phyloP scores from a whole-genome alignment of 2,797 vertebrate species.

The Spea hammondii region DNA sequence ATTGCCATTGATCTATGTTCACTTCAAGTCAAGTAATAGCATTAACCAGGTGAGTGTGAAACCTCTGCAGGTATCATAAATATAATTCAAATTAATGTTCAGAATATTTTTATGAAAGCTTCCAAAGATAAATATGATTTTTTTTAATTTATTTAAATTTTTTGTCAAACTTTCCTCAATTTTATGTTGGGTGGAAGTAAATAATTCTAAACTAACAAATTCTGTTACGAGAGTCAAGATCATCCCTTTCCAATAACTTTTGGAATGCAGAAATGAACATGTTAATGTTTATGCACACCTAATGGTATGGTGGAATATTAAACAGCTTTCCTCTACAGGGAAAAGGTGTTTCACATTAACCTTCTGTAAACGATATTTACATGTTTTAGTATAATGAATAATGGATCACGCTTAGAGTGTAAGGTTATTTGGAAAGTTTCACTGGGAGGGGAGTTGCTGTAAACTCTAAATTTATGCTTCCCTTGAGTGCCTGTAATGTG shows the following conservation, averaged over 20 bases:
- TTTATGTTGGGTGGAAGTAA: too few species aligned
- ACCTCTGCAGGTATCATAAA: too few species aligned
- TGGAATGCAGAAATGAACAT: not conserved
- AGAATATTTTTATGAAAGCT: too few species aligned
- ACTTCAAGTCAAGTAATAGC: too few species aligned
- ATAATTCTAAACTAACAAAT: too few species aligned
- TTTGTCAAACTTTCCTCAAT: too few species aligned
- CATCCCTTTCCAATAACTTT: not conserved
- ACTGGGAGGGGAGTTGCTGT: conserved; percentile 44
- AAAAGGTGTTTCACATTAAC: conserved; percentile 57
- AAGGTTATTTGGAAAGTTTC: conserved; percentile 61
- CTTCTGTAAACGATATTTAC: conserved; percentile 57
- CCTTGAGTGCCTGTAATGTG: conserved; percentile 45
- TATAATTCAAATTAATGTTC: too few species aligned
- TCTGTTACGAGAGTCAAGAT: too few species aligned
- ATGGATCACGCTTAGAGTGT: conserved; percentile 39
- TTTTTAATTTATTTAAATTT: too few species aligned
- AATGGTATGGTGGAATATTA: conserved; percentile 52
- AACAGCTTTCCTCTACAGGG: conserved; percentile 50
- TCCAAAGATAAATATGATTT: too few species aligned
- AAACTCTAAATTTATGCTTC: conserved; percentile 52
- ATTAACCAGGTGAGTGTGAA: too few species aligned
- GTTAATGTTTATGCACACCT: conserved; percentile 43
- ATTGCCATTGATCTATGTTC: not conserved
- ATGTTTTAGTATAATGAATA: conserved; percentile 59